A percentile compares a stretch with the other conserved stretches of the same genome.
Conservation (phyloP, 2,113 vertebrate genomes). For the Dipodomys merriami region DNA sequence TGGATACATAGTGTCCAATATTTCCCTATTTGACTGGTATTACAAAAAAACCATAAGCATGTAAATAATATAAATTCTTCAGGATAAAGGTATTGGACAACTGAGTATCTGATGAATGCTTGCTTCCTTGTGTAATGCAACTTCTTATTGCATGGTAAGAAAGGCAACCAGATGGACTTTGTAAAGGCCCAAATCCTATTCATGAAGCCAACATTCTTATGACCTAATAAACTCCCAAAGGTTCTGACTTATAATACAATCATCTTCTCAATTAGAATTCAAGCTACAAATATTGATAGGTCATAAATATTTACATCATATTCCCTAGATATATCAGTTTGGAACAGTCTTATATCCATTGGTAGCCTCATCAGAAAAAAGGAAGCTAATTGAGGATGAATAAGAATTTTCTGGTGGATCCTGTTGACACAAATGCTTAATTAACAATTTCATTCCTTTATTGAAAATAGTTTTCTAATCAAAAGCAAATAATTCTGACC, state of each 20-base stretch:
- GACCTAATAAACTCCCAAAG: background rate
- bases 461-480: constrained; percentile 13
- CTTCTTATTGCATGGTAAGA: background rate
- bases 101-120: background rate
- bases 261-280: background rate
- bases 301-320: background rate
- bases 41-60: background rate
- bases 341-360: constrained; percentile 24
- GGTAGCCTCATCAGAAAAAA: background rate
- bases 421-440: background rate
- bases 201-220: background rate
- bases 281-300: background rate
- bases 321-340: background rate
- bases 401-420: background rate
- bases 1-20: background rate
- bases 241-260: background rate
- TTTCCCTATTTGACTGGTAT: background rate
- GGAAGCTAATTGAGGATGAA: background rate
- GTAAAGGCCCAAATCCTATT: background rate
- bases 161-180: background rate
- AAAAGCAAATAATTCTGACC: background rate
- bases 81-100: background rate
- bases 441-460: background rate
- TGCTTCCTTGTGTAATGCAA: background rate
- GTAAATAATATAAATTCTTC: background rate